Conservation (phyloP, 2,113 vertebrate genomes). For the Chloropsis cyanopogon region DNA sequence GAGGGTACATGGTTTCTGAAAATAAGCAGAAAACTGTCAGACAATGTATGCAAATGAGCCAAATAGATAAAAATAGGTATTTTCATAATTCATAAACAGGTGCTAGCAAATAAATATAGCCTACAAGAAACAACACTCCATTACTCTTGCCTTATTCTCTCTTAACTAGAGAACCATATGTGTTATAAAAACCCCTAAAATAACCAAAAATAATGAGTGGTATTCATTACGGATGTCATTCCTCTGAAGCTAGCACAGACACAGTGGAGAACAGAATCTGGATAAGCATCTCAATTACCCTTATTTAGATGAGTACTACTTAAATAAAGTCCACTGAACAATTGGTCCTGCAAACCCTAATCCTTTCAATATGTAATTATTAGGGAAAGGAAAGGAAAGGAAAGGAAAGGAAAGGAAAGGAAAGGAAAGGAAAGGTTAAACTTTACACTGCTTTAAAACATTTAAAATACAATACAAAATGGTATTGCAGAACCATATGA, state of each 20-base stretch:
- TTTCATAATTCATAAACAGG: background rate
- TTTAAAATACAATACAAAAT: background rate
- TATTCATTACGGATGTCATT: background rate
- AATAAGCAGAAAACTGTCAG: background rate
- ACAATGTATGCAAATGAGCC: background rate
- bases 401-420: background rate
- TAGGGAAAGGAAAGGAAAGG: background rate
- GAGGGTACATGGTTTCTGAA: background rate
- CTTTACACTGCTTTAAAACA: background rate
- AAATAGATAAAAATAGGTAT: background rate
- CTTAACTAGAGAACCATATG: background rate
- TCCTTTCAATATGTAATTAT: background rate
- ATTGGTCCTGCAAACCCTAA: background rate
- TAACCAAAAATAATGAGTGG: background rate
- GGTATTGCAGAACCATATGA: background rate
- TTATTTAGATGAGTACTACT: background rate
- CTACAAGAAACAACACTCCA: background rate
- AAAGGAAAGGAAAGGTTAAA: background rate
- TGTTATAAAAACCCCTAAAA: background rate
- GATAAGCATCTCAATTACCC: background rate
- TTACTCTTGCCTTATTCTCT: background rate
- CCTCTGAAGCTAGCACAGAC: background rate
- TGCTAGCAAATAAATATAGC: background rate
- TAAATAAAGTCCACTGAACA: background rate
- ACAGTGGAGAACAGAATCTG: background rate